phyloP scores from a whole-genome alignment of 2,888 invertebrate species.

The Xanthia togata region DNA sequence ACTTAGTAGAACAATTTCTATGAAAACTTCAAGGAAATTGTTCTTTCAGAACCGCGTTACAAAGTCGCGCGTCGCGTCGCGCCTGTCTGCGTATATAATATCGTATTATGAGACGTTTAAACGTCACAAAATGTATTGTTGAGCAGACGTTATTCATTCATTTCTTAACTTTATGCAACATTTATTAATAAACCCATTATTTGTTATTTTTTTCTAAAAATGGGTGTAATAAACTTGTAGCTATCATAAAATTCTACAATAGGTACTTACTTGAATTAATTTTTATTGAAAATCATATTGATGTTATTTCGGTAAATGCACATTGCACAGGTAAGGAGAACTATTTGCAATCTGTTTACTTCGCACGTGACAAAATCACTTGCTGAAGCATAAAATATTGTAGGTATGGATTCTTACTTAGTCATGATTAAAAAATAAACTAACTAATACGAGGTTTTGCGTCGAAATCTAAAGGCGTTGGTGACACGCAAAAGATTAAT shows the following conservation, averaged over 20 bases:
- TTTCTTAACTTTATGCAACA: too few relatives aligned
- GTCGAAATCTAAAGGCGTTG: constrained; percentile 37
- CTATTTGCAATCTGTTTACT: not conserved
- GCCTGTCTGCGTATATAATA: too few relatives aligned
- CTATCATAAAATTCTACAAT: not conserved
- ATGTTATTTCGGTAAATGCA: not conserved
- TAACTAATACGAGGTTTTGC: constrained; percentile 28
- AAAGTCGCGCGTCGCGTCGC: too few relatives aligned
- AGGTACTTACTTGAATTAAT: not conserved
- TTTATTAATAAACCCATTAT: too few relatives aligned
- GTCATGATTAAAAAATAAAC: constrained; percentile 44
- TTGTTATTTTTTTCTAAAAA: not conserved
- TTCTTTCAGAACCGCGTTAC: too few relatives aligned
- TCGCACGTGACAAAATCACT: constrained; percentile 22
- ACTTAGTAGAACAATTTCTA: too few relatives aligned
- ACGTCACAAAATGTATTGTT: not conserved
- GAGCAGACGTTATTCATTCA: not conserved
- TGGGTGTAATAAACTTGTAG: not conserved
- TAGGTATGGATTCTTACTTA: not conserved
- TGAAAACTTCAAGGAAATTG: too few relatives aligned
- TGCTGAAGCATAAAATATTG: constrained; percentile 20
- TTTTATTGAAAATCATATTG: not conserved
- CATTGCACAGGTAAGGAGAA: not conserved
- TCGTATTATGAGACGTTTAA: not conserved
- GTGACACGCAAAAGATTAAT: constrained; percentile 48